phyloP scores from a whole-genome alignment of 2,888 invertebrate genomes.

The Hypselothyrea guttata region DNA sequence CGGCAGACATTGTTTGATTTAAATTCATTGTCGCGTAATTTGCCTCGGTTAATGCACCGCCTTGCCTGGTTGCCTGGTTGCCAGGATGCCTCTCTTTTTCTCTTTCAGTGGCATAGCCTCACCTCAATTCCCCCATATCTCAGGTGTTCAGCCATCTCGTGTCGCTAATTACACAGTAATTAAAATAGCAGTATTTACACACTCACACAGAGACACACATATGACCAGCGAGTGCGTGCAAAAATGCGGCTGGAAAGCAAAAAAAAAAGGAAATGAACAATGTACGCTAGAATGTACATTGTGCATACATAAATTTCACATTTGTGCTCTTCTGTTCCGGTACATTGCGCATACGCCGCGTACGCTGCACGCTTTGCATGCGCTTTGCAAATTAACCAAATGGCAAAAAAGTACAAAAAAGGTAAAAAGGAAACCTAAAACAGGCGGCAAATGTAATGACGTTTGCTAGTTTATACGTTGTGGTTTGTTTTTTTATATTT shows the following conservation, averaged over 20 bases:
- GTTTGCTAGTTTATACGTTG: constrained; percentile 16
- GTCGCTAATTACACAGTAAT: constrained; percentile 78
- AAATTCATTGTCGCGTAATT: constrained; percentile 74
- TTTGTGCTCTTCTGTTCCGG: constrained; percentile 26
- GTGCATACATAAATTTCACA: constrained; percentile 40
- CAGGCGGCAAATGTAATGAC: constrained; percentile 45
- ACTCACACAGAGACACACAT: constrained; percentile 32
- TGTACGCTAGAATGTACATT: constrained; percentile 39
- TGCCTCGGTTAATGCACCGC: constrained; percentile 38
- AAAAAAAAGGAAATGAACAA: constrained; percentile 22
- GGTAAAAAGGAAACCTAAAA: constrained; percentile 25
- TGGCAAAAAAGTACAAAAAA: constrained; percentile 20
- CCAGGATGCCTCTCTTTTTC: no score
- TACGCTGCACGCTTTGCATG: constrained; percentile 61
- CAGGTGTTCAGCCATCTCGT: constrained; percentile 56
- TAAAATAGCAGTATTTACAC: constrained; percentile 74
- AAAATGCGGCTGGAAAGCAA: constrained; percentile 48
- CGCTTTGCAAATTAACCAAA: constrained; percentile 68
- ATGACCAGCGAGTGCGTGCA: constrained; percentile 58
- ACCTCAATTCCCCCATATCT: constrained; percentile 28
- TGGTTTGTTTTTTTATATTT: neutral
- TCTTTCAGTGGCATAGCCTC: constrained; percentile 4
- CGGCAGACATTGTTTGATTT: constrained; percentile 77
- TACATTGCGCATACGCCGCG: constrained; percentile 68
- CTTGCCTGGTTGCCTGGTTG: neutral